Conservation (phyloP, 2,113 vertebrate genomes). For the Ibidorhyncha struthersii region DNA sequence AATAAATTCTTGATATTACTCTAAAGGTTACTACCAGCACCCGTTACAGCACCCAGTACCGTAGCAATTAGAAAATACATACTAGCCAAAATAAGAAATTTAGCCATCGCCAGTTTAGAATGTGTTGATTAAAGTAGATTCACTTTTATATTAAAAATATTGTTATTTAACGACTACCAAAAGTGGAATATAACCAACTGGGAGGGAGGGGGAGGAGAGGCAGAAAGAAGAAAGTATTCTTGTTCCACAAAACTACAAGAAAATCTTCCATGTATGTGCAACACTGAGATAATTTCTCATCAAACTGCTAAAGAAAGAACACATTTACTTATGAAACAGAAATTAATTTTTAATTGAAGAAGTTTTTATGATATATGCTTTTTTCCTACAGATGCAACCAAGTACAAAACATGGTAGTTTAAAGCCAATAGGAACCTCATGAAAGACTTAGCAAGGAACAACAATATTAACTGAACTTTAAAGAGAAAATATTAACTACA, state of each 20-base stretch:
- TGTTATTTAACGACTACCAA: neutral
- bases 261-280: neutral
- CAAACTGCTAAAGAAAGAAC: neutral
- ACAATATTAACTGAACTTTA: slow-evolving; percentile 53
- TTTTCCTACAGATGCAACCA: neutral
- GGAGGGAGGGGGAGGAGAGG: accelerated
- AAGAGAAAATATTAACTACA: slow-evolving; percentile 45
- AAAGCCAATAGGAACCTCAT: neutral
- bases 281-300: neutral
- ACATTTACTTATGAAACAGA: neutral
- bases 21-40: neutral
- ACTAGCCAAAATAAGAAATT: neutral
- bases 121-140: neutral
- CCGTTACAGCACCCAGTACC: neutral
- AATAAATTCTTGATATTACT: neutral
- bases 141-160: neutral
- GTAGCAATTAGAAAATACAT: neutral
- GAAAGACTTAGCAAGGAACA: neutral
- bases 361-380: neutral
- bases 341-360: neutral
- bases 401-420: neutral
- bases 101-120: neutral
- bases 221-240: neutral
- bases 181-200: neutral
- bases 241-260: neutral